Base-by-base conservation (phyloP, 2,888 invertebrate genomes). In the Agriopis marginaria region DNA sequence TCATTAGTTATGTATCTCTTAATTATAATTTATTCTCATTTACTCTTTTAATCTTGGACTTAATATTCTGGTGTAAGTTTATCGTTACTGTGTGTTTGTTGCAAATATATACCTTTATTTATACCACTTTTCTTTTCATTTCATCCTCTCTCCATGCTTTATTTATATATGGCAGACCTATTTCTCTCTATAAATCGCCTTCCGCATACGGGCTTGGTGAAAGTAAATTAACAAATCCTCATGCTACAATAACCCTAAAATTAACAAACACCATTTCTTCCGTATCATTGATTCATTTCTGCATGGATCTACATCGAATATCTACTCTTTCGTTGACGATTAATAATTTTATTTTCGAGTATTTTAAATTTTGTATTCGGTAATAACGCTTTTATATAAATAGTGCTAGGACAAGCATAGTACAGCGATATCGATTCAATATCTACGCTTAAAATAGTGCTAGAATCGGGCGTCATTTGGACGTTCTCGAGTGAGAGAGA, bases 51-150 rank as follows among this genome's bases (percentile, higher is more conserved):
- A 76, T 78, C 76, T 81, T 79, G 76, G 77, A 81, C 76, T 84
- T 77, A 81, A 47, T 70, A 82, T 80, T 88, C 86, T 82, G 87
- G 86, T 89, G 86, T 92, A 89, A 92, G 87, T 88, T 84, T 88
- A 86, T 90, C 91, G 93, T 93, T 92, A 92, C 82, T 88, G 89
- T 91, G 93, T 93, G 93, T 93, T 92, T 92, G 93, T 93, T 93
- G 92, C 94, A 93, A 94, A 93, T 94, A 93, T 93, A 93, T 88
- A 92, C 89, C 90, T 93, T 93, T 93, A 92, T 93, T 93, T 92
- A 90, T 90, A 92, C 85, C 88, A 90, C 87, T 89, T 86, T 91
- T 93, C 92, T 94, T 93, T 93, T 93, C 89, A 93, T 93, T 94
- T 92, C 93, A 93, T 91, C 90, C 92, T 93, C 83, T 88, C 75